Evolutionary conservation across 1,140 invertebrate species (phyloP).

Genomic region (Asbolus verrucosus): DNA sequence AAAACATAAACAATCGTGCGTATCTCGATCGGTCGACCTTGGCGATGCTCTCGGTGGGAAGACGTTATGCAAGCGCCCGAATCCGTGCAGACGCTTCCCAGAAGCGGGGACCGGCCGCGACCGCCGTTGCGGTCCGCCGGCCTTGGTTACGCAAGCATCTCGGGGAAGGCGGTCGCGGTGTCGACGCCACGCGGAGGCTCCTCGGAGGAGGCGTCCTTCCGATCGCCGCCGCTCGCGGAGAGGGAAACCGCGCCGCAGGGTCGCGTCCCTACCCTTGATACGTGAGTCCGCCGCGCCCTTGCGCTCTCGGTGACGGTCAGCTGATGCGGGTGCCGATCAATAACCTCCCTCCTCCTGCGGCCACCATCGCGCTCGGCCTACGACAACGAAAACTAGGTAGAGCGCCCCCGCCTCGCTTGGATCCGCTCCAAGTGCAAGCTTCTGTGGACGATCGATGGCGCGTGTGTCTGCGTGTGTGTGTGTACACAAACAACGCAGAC

Average conservation of each 20-base stretch:
- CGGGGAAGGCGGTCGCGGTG: background rate
- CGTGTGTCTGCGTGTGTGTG: constrained; percentile 3
- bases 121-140: background rate
- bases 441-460: constrained; percentile 31
- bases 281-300: constrained; percentile 40
- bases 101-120: background rate
- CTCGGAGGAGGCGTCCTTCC: too few species aligned
- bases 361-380: constrained; percentile 41
- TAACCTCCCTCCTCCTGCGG: constrained; percentile 30
- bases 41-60: constrained; percentile 4
- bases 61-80: too few species aligned
- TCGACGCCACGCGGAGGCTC: too few species aligned
- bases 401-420: constrained; percentile 33
- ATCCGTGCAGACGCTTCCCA: constrained; percentile 5
- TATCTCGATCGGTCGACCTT: constrained; percentile 24
- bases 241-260: constrained; percentile 36
- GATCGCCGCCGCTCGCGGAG: constrained; percentile 25
- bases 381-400: constrained; percentile 46
- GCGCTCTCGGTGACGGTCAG: constrained; percentile 43
- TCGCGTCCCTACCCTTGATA: constrained; percentile 33
- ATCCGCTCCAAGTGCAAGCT: constrained; percentile 40
- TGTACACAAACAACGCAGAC: background rate
- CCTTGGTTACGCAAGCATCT: background rate
- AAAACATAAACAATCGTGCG: constrained; percentile 37
- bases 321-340: constrained; percentile 39